phyloP scores from a whole-genome alignment of 2,113 vertebrate species.

The Cyanoramphus novaezelandiae region DNA sequence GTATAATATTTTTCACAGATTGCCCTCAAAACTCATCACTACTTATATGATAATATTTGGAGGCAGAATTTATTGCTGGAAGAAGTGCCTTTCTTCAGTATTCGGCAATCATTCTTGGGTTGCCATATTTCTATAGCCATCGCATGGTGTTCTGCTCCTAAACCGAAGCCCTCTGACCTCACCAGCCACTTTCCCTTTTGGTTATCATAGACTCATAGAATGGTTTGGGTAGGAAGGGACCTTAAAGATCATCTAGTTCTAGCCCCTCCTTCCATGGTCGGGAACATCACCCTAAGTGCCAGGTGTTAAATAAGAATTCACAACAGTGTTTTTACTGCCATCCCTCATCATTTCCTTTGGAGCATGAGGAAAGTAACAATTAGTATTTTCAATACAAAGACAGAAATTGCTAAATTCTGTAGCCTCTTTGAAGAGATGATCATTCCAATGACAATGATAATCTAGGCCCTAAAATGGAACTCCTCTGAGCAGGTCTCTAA shows the following conservation, averaged over 20 bases:
- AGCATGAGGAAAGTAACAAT: background rate
- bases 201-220: background rate
- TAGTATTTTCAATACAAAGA: background rate
- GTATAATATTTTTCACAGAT: constrained; percentile 25
- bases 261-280: background rate
- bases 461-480: background rate
- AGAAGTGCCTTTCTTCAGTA: background rate
- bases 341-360: background rate
- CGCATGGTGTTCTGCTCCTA: background rate
- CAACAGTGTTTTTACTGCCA: background rate
- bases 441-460: background rate
- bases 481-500: background rate
- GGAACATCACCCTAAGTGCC: background rate
- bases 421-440: background rate
- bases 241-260: background rate
- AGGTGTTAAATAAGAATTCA: background rate
- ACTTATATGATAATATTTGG: background rate
- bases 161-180: background rate
- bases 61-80: background rate
- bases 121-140: background rate
- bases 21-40: constrained; percentile 10
- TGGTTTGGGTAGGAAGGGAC: background rate
- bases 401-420: background rate
- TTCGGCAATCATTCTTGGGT: background rate
- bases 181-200: background rate